Evolutionary conservation across 2,797 vertebrate species (phyloP), one percentile per base, ranked within the genome.

Genomic region (Helicolenus hilgendorfi): DNA sequence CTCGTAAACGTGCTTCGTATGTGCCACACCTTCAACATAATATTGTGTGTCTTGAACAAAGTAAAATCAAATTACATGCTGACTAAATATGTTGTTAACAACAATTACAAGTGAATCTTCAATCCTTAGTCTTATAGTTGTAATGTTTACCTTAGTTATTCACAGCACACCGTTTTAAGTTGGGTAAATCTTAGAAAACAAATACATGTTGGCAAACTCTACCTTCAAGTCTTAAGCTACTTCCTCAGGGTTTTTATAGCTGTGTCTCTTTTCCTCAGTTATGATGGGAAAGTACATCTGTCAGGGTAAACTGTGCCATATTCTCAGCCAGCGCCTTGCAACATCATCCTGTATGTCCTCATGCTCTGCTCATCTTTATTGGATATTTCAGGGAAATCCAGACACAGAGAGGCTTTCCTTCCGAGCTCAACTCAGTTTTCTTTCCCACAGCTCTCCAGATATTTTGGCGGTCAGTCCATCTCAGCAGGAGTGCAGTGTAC

Each of bases 401-500:
- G 78, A 91, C 78, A 82, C 41, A n/a, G 55, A 86, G 41, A 83
- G 36, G 65, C 64, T 73, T 87, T 83, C 70, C 64, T 79, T 45
- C 33, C 3, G 26, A 77, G 41, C 62, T 68, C 72, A 68, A 33
- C 62, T 83, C 24, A 7, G 67, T 85, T 87, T 85, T 81, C 79
- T 84, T 76, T 87, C 82, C 74, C 82, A 77, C 84, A 79, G 58
- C 59, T 79, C 77, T 85, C 33, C 22, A 31, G 35, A 83, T 77
- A 55, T 72, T 70, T 85, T 89, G 76, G 76, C 38, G 18, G 24
- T 55, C 70, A 55, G 22, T 79, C 71, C 55, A 41, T 71, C 58
- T 69, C 72, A 83, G 84, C 74, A 70, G 81, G 73, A 74, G 67
- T 27, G 29, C 45, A 59, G 29, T 41, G 38, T 41, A 41, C 38